These are phyloP conservation scores for Monomorium pharaonis DNA, from an alignment of 1,140 invertebrate genomes.

Conservation along the genomic window DNA sequence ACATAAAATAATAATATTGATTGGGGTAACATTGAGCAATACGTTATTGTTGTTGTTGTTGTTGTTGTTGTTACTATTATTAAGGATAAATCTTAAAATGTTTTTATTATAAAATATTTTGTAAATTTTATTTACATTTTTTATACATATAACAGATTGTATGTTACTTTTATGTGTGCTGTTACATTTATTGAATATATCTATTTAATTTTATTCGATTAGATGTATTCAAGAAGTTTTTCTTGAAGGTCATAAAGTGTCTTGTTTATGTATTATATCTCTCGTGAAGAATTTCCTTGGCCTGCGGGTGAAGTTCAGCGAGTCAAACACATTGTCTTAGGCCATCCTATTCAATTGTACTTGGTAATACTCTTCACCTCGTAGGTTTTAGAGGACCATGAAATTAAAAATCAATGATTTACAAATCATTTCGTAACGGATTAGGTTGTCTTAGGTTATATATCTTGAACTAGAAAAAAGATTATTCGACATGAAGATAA, in stretches of 20 bases:
- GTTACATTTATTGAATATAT: background rate
- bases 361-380: conserved; percentile 40
- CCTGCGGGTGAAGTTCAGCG: background rate
- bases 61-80: too few relatives aligned
- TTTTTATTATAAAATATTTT: too few relatives aligned
- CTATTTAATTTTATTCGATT: background rate
- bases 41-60: too few relatives aligned
- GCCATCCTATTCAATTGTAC: conserved; percentile 50
- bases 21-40: too few relatives aligned
- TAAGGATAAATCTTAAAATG: too few relatives aligned
- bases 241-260: background rate
- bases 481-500: background rate
- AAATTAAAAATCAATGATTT: conserved; percentile 4
- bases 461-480: background rate
- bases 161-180: background rate
- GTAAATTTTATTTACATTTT: background rate
- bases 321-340: conserved; percentile 50
- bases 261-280: background rate
- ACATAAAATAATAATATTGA: too few relatives aligned
- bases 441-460: conserved; percentile 6
- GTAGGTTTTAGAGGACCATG: background rate
- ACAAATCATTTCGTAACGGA: conserved; percentile 15
- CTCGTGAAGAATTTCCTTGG: background rate
- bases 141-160: background rate
- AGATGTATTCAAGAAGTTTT: background rate